Evolutionary conservation across 2,888 invertebrate genomes (phyloP).

Genomic region (Pristionchus mayeri): DNA sequence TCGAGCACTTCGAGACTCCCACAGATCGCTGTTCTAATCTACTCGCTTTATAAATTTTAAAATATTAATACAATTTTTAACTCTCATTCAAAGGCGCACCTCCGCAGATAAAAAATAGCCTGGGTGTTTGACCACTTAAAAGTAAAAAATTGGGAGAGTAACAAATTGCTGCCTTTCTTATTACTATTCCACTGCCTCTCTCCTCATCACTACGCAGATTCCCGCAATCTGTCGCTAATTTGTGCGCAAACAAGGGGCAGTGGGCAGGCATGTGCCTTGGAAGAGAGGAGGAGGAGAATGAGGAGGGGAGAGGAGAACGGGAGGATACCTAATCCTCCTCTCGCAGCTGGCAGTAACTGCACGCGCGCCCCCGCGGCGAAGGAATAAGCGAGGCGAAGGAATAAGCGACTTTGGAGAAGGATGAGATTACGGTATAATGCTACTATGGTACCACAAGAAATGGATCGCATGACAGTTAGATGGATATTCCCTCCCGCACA

Average conservation of each 20-base stretch:
- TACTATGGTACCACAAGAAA: no score
- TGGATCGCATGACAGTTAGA: no score
- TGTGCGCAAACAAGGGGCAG: neutral
- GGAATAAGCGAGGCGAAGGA: neutral
- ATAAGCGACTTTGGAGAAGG: neutral
- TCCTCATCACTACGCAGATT: neutral
- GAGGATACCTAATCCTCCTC: conserved; percentile 39
- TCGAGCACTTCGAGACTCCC: neutral
- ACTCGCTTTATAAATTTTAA: neutral
- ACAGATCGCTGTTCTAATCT: neutral
- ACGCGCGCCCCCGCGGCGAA: neutral
- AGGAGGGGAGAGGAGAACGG: neutral
- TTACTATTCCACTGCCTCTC: no score
- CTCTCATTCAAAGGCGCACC: neutral
- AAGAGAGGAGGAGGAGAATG: neutral
- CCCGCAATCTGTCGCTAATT: conserved; percentile 39
- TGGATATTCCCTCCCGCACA: no score
- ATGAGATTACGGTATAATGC: conserved; percentile 31
- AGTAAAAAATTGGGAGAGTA: no score
- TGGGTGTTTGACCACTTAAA: no score
- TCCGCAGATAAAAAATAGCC: neutral
- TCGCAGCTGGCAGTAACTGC: conserved; percentile 3
- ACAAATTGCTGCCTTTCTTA: no score
- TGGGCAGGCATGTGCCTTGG: neutral
- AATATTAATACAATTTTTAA: no score